Percentiles rank a stretch among this genome's conserved stretches.
Conservation (phyloP, 2,888 invertebrate species). For the Mesorhabditis spiculigera region DNA sequence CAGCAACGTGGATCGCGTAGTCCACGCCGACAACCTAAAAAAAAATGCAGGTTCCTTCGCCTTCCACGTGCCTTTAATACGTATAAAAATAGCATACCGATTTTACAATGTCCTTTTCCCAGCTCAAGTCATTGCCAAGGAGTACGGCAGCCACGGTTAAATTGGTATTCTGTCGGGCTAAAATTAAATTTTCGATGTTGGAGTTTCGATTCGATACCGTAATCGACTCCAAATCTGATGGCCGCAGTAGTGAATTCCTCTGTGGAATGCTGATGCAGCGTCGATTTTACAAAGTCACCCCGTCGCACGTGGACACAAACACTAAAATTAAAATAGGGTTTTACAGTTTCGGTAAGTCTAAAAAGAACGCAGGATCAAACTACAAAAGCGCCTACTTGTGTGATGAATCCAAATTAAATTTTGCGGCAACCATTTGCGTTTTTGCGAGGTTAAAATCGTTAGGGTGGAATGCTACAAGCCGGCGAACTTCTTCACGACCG, state of each 20-base stretch:
- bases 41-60: too few species aligned
- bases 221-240: background rate
- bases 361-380: too few species aligned
- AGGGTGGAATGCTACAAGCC: too few species aligned
- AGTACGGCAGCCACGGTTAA: background rate
- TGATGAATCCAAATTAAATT: too few species aligned
- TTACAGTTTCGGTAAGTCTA: too few species aligned
- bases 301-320: background rate
- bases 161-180: background rate
- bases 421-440: too few species aligned
- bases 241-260: background rate
- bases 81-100: background rate
- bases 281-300: background rate
- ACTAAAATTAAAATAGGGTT: background rate
- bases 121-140: background rate
- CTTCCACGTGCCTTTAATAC: too few species aligned
- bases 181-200: background rate
- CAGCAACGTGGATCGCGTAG: background rate
- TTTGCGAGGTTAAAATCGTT: too few species aligned
- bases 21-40: too few species aligned
- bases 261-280: background rate
- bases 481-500: too few species aligned
- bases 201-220: background rate
- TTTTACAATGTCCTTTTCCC: background rate
- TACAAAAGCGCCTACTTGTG: too few species aligned